Percentiles rank a stretch among this genome's conserved stretches.
Evolutionary conservation across 1,140 invertebrate species (phyloP).

Genomic region (Gonatopus flavifemur): DNA sequence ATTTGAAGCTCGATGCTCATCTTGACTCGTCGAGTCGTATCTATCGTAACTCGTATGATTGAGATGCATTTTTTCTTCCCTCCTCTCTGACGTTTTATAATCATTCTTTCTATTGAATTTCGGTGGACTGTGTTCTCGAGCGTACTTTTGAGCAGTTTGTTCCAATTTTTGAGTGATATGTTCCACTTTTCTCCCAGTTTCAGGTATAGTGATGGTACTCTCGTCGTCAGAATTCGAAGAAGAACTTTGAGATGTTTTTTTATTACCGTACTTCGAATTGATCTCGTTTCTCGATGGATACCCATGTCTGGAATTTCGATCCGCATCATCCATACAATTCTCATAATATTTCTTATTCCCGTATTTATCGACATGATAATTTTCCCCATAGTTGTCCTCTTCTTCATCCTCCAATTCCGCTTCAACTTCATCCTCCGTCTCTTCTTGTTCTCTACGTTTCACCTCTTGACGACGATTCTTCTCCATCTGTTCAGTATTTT

Average conservation of each 20-base stretch:
- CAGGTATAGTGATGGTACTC: conserved; percentile 51
- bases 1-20: conserved; percentile 7
- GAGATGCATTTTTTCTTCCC: conserved; percentile 17
- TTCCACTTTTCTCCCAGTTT: conserved; percentile 54
- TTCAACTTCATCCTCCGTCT: conserved; percentile 28
- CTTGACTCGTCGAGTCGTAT: conserved; percentile 22
- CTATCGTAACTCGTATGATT: conserved; percentile 38
- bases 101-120: conserved; percentile 49
- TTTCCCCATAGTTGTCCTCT: neutral
- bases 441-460: conserved; percentile 33
- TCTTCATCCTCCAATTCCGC: conserved; percentile 6
- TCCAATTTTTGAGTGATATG: conserved; percentile 56
- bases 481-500: conserved; percentile 48
- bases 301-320: conserved; percentile 15
- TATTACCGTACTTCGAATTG: conserved; percentile 44
- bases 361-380: conserved; percentile 29
- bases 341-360: conserved; percentile 45
- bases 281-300: conserved; percentile 14
- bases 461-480: conserved; percentile 40
- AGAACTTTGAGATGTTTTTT: conserved; percentile 42
- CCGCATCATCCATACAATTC: conserved; percentile 24
- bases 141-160: conserved; percentile 56
- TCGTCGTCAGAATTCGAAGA: conserved; percentile 52
- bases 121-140: conserved; percentile 51
- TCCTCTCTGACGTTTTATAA: conserved; percentile 34